Conservation (phyloP, 2,113 vertebrate species). For the Oreotrochilus melanogaster region DNA sequence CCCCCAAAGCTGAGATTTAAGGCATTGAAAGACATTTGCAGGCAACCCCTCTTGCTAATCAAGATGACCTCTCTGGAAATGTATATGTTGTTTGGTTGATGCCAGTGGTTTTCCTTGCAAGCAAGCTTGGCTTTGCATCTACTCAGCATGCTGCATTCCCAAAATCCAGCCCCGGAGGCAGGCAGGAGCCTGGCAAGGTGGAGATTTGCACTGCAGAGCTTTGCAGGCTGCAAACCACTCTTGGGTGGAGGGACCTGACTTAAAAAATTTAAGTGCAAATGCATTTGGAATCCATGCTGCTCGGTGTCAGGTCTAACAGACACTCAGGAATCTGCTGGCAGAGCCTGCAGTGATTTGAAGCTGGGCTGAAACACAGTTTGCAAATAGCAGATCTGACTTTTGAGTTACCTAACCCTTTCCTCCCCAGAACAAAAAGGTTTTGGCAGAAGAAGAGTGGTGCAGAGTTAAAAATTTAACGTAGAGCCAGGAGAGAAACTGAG, state of each 20-base stretch:
- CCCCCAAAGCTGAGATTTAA: neutral
- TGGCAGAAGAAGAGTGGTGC: neutral
- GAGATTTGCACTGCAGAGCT: neutral
- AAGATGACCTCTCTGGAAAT: neutral
- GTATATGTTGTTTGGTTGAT: neutral
- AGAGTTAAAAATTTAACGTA: neutral
- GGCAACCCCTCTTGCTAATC: neutral
- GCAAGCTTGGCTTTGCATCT: neutral
- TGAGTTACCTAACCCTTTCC: neutral
- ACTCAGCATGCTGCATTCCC: neutral
- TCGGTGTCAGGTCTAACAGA: conserved; percentile 48
- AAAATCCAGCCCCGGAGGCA: neutral
- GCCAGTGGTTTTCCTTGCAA: neutral
- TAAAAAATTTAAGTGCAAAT: conserved; percentile 48
- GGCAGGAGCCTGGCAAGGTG: neutral
- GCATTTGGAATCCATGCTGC: conserved; percentile 34
- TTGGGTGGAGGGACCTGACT: neutral
- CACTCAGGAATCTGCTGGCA: neutral
- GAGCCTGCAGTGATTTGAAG: neutral
- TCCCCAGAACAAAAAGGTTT: neutral
- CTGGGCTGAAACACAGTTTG: neutral
- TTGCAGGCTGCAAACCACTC: neutral
- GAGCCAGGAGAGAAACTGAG: neutral
- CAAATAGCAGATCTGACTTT: neutral
- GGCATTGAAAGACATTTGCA: neutral